Base-by-base conservation (phyloP, 2,113 vertebrate species). In the Oostethus manadensis region DNA sequence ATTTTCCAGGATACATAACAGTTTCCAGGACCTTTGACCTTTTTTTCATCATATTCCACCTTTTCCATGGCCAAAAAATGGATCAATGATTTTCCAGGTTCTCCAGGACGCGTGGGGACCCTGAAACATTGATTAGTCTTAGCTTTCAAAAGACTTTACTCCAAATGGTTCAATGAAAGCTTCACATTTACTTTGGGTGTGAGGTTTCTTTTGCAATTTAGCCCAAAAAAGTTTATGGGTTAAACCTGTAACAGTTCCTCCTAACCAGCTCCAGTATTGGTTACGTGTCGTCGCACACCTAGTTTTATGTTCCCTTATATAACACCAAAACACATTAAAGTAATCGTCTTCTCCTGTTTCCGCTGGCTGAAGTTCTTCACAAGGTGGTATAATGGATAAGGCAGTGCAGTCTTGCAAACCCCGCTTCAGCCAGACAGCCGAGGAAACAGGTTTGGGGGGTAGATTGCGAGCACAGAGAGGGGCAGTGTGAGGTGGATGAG, bases 401-500 rank as follows among this genome's bases (percentile, higher is more conserved):
- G 51, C 47, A 48, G 70, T 62, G 47, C 56, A 57, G 44, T 51
- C 57, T 57, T 56, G 64, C 38, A 56, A 46, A 68, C 26, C 26
- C 15, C 26, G 20, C 56, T 51, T 57, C 14, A 62, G 58, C 65
- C 72, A 66, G 68, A 78, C 73, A 47, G 68, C 22, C 16, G 38
- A 61, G 57, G 64, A 54, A 73, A 51, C 49, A 16, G 62, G 50
- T 67, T 77, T 68, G 48, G 53, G 51, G 53, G 56, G 21, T 43
- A n/a, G 51, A 20, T 20, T 58, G 42, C 48, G 62, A 76, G 68
- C 74, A 87, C 76, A 86, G 79, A 82, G 79, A 80, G 66, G 64
- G 58, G 59, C 64, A 82, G 83, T 84, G 79, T 86, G 78, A 81
- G 67, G 65, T 60, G 60, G 64, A 66, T 70, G 68, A 68, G 80